Evolutionary conservation across 2,113 vertebrate species (phyloP).

Genomic region (Xenopus laevis): DNA sequence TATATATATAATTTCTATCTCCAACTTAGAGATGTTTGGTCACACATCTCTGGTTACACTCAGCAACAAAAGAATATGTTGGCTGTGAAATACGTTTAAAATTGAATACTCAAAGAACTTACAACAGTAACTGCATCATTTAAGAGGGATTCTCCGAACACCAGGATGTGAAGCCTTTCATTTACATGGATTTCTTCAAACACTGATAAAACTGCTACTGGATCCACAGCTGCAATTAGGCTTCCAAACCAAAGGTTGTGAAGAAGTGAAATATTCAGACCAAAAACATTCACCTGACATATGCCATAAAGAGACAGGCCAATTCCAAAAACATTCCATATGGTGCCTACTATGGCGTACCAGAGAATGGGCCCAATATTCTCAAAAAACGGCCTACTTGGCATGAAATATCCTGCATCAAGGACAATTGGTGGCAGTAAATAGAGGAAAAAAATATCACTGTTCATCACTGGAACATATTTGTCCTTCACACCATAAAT

Average conservation of each 20-base stretch:
- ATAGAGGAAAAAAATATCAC: slow-evolving; percentile 78
- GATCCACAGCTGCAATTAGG: slow-evolving; percentile 72
- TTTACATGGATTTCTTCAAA: slow-evolving; percentile 83
- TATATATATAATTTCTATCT: too few relatives aligned
- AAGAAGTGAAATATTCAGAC: slow-evolving; percentile 70
- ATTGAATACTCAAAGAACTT: slow-evolving; percentile 42
- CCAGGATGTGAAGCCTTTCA: slow-evolving; percentile 76
- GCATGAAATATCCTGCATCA: slow-evolving; percentile 79
- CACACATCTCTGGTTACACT: too few relatives aligned
- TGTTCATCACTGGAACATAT: slow-evolving; percentile 70
- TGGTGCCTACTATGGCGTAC: slow-evolving; percentile 66
- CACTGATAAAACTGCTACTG: slow-evolving; percentile 71
- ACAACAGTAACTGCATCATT: slow-evolving; percentile 77
- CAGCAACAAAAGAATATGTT: too few relatives aligned
- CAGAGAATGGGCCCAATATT: slow-evolving; percentile 72
- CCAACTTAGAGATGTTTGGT: too few relatives aligned
- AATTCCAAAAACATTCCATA: slow-evolving; percentile 76
- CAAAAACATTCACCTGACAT: slow-evolving; percentile 66
- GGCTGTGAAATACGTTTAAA: too few relatives aligned
- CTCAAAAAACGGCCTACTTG: slow-evolving; percentile 72
- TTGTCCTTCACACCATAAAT: slow-evolving; percentile 71
- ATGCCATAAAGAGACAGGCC: slow-evolving; percentile 73
- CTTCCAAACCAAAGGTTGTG: slow-evolving; percentile 76
- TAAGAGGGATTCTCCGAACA: slow-evolving; percentile 76
- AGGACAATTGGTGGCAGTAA: slow-evolving; percentile 76